Evolutionary conservation across 23 tunicate species (phyloP), one percentile per base, ranked within the genome.

Genomic region (Botrylloides violaceus): DNA sequence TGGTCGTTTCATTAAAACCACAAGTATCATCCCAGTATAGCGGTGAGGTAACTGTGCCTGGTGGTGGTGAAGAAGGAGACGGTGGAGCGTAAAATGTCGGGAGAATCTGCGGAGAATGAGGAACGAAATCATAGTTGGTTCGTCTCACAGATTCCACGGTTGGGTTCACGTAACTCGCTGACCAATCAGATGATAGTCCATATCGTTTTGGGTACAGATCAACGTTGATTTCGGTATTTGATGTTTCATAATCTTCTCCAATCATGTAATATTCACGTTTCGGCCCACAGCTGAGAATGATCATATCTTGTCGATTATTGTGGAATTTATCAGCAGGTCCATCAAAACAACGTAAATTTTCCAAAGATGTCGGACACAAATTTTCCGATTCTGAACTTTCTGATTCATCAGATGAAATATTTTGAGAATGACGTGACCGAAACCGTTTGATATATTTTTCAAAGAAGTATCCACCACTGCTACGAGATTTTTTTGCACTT

Each of bases 401-500:
- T 4, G 58, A 68, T 0, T 26, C 74, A 25, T 68, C 74, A 0
- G 74, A 68, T 9, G 56, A 31, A 0, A 43, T 22, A 30, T 43
- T 68, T 37, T 39, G 74, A 24, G 49, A 61, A 28, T 62, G 78
- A 60, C 72, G 81, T 21, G 70, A 79, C 32, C 71, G 80, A 60
- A 88, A 79, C 3, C 88, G 81, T 53, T 88, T 88, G 83, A 88
- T 88, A 72, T 88, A 88, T 61, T 88, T 88, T 55, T 88, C 96
- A 66, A 88, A 88, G 38, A 88, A 82, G 49, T 88, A 88, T 7
- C 96, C 96, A 19, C 96, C 96, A 58, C 96, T 88, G 66, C 84
- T 82, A 2, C 88, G 79, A 1, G 50, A 72, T 23, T 73, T 77
- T 34, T 77, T 62, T 6, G 29, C 6, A 4, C 6, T 29, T 6